phyloP scores from a whole-genome alignment of 2,888 invertebrate genomes.

The Synanthedon andrenaeformis region DNA sequence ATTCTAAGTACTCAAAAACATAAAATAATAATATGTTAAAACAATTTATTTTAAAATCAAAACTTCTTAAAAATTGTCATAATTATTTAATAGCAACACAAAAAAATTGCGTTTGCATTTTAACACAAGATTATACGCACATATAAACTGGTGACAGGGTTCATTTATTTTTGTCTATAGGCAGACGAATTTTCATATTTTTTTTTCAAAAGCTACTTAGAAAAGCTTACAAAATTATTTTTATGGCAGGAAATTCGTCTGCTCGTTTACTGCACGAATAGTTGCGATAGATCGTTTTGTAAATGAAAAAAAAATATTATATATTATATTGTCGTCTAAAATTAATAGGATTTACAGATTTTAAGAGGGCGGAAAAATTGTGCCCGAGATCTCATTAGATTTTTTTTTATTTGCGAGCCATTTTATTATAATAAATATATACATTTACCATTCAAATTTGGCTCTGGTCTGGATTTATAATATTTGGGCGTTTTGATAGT shows the following conservation, averaged over 20 bases:
- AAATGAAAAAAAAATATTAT: conserved; percentile 5
- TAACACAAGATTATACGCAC: conserved; percentile 50
- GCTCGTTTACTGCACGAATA: conserved; percentile 21
- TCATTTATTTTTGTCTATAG: conserved; percentile 53
- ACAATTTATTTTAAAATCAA: no score
- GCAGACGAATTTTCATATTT: conserved; percentile 39
- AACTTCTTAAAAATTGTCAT: no score
- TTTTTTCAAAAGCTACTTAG: background rate
- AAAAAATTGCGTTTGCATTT: conserved; percentile 15
- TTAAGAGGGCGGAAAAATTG: background rate
- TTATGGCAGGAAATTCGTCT: conserved; percentile 44
- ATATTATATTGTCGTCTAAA: background rate
- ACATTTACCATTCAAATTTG: no score
- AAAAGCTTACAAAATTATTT: conserved; percentile 24
- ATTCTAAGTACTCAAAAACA: no score
- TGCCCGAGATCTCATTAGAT: no score
- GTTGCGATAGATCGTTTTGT: conserved; percentile 3
- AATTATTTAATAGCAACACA: conserved; percentile 1
- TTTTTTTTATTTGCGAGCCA: no score
- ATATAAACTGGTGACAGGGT: conserved; percentile 64
- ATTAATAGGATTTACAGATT: conserved; percentile 2
- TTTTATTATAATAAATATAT: no score
- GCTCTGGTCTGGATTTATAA: no score
- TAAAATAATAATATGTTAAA: no score
- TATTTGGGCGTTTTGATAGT: no score